Conservation (phyloP, 2,113 vertebrate genomes). For the Microtus montanus region DNA sequence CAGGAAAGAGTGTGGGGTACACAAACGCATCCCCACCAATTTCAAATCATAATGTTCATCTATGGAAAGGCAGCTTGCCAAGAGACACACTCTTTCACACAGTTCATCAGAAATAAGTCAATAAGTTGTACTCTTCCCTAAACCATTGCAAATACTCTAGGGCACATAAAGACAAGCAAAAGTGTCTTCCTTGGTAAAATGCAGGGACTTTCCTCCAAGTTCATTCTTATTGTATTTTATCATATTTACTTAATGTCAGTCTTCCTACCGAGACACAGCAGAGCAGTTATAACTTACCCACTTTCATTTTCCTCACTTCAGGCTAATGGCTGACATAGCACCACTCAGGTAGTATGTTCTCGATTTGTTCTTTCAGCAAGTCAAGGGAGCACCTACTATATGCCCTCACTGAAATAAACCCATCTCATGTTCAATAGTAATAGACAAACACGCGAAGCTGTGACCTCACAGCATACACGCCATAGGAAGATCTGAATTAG, state of each 20-base stretch:
- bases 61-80: slow-evolving; percentile 59
- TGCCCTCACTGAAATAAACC: background rate
- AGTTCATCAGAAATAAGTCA: slow-evolving; percentile 31
- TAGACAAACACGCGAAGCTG: background rate
- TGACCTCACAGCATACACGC: background rate
- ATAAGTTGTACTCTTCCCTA: slow-evolving; percentile 15
- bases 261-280: background rate
- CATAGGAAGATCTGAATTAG: background rate
- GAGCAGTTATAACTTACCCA: background rate
- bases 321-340: background rate
- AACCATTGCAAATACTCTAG: background rate
- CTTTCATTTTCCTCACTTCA: background rate
- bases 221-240: background rate
- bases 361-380: background rate
- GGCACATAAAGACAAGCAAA: slow-evolving; percentile 5
- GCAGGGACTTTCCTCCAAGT: background rate
- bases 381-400: rapidly evolving
- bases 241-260: background rate
- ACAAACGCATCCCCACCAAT: background rate
- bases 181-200: background rate
- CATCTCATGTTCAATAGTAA: background rate
- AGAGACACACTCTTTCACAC: slow-evolving; percentile 46
- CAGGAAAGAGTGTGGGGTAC: background rate
- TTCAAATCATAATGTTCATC: slow-evolving; percentile 31
- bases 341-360: background rate